Evolutionary conservation across 1,140 invertebrate species (phyloP).

Genomic region (Macrotrachela quadricornifera): DNA sequence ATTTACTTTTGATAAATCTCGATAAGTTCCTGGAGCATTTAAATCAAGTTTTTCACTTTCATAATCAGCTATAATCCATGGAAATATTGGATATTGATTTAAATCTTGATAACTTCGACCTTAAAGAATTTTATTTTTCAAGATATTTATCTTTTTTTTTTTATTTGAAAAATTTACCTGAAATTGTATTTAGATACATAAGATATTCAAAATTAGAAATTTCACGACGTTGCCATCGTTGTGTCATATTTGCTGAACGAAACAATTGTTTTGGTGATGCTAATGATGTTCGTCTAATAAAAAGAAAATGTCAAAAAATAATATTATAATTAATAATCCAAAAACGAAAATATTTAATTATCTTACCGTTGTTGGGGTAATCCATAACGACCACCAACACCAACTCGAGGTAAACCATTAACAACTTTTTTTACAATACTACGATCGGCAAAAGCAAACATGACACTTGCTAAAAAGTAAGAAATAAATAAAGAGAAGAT

Average conservation of each 20-base stretch:
- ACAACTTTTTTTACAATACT: slow-evolving; percentile 92
- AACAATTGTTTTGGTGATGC: slow-evolving; percentile 93
- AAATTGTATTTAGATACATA: slow-evolving; percentile 98
- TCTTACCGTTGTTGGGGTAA: slow-evolving; percentile 48
- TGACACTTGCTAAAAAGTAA: slow-evolving; percentile 53
- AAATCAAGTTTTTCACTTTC: slow-evolving; percentile 85
- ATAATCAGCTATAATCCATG: slow-evolving; percentile 96
- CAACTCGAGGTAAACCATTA: slow-evolving; percentile 81
- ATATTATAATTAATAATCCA: too few species aligned
- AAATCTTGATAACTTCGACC: slow-evolving; percentile 93
- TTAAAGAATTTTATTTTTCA: slow-evolving; percentile 36
- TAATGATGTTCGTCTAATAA: slow-evolving; percentile 59
- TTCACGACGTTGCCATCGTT: slow-evolving; percentile 92
- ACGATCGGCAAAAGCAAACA: slow-evolving; percentile 92
- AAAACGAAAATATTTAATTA: too few species aligned
- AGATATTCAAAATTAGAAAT: slow-evolving; percentile 98
- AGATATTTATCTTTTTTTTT: too few species aligned
- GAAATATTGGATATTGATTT: slow-evolving; percentile 97
- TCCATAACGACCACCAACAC: slow-evolving; percentile 97
- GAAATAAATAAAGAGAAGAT: too few species aligned
- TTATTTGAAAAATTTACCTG: slow-evolving; percentile 29
- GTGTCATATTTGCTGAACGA: slow-evolving; percentile 95
- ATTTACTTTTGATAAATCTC: slow-evolving; percentile 64
- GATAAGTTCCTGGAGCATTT: slow-evolving; percentile 81
- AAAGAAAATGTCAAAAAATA: too few species aligned